A percentile compares a stretch with the other conserved stretches of the same genome.
Evolutionary conservation across 2,113 vertebrate species (phyloP).

Genomic region (Zapornia atra): DNA sequence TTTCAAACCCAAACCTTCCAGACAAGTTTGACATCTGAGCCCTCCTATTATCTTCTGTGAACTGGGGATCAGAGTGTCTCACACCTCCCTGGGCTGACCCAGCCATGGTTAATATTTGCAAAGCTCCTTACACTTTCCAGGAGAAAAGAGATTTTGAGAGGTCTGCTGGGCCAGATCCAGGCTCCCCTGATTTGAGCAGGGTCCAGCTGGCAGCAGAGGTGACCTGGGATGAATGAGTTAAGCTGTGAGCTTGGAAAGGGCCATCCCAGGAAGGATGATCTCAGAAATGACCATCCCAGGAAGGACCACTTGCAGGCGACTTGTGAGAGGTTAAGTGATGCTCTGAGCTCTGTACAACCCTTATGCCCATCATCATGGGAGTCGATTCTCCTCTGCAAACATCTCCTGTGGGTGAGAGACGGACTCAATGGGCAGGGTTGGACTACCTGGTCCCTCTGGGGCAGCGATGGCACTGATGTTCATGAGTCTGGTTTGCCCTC

Average conservation of each 20-base stretch:
- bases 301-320: not conserved
- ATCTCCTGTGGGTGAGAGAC: not conserved
- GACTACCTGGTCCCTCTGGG: not conserved
- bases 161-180: not conserved
- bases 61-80: not conserved
- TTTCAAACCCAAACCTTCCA: not conserved
- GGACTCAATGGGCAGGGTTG: not conserved
- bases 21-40: not conserved
- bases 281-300: not conserved
- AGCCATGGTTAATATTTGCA: rapidly evolving
- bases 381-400: not conserved
- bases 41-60: not conserved
- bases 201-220: not conserved
- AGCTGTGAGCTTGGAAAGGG: not conserved
- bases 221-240: rapidly evolving
- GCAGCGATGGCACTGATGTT: not conserved
- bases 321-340: not conserved
- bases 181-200: rapidly evolving
- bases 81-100: not conserved
- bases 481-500: not conserved
- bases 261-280: not conserved
- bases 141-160: not conserved
- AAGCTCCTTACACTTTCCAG: not conserved
- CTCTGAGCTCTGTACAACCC: not conserved
- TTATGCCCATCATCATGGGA: not conserved